Conservation (phyloP, 2,113 vertebrate species). For the Naja naja region DNA sequence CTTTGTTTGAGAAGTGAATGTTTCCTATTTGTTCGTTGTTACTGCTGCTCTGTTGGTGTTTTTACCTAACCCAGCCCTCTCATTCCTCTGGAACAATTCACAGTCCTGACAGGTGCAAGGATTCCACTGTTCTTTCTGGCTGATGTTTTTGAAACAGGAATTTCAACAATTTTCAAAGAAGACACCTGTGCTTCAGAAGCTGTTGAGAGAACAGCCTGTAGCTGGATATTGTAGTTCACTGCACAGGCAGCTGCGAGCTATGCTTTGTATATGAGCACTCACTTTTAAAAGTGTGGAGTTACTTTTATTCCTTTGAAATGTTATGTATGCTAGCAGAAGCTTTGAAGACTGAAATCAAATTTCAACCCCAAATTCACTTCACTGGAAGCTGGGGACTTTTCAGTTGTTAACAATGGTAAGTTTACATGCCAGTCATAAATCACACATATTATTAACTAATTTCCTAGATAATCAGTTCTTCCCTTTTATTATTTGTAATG, state of each 20-base stretch:
- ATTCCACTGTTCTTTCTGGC: conserved; percentile 42
- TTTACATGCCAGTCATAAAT: conserved; percentile 19
- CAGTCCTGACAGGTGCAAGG: conserved; percentile 67
- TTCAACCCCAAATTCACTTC: conserved; percentile 21
- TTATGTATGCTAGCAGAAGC: conserved; percentile 59
- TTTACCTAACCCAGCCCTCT: conserved; percentile 41
- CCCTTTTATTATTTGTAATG: not conserved
- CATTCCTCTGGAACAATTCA: conserved; percentile 62
- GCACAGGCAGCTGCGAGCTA: conserved; percentile 53
- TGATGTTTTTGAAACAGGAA: conserved; percentile 63
- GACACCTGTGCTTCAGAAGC: conserved; percentile 70
- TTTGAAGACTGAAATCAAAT: conserved; percentile 58
- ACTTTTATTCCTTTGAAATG: conserved; percentile 58
- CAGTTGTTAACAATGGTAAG: not conserved
- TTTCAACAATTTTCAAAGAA: conserved; percentile 68
- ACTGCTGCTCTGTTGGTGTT: not conserved
- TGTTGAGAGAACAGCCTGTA: not conserved
- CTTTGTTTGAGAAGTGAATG: conserved; percentile 39
- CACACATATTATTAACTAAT: conserved; percentile 14
- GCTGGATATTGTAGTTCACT: conserved; percentile 22
- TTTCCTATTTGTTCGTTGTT: conserved; percentile 54
- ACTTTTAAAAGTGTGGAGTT: conserved; percentile 41
- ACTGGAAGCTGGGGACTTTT: conserved; percentile 35
- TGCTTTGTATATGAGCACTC: conserved; percentile 56
- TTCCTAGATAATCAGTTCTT: conserved; percentile 18